A percentile compares a stretch with the other conserved stretches of the same genome.
Conservation (phyloP, 2,797 vertebrate species). For the Artibeus jamaicensis region DNA sequence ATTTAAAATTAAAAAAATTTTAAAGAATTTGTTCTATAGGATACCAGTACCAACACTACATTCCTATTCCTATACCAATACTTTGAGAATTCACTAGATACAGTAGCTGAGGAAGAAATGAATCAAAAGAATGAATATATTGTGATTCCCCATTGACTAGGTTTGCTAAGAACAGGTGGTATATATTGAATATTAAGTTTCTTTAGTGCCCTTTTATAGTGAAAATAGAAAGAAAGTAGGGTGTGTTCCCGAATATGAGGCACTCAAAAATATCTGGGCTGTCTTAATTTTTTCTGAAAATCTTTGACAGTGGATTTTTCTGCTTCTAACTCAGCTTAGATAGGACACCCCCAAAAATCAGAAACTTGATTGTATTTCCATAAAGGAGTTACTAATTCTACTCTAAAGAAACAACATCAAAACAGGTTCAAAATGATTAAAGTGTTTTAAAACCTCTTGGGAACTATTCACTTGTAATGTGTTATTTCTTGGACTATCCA, state of each 20-base stretch:
- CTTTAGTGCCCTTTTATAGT: not conserved
- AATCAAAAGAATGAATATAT: not conserved
- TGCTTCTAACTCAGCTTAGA: not conserved
- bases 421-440: conserved; percentile 58
- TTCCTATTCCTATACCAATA: not conserved
- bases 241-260: not conserved
- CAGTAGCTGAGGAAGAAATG: not conserved
- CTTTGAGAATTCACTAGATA: not conserved
- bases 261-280: not conserved
- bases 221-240: not conserved
- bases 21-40: not conserved
- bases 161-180: not conserved
- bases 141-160: not conserved
- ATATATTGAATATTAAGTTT: not conserved
- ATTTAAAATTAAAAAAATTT: too few species aligned
- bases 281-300: not conserved
- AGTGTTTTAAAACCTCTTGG: conserved; percentile 57
- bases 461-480: conserved; percentile 59
- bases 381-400: conserved; percentile 60
- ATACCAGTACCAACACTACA: not conserved
- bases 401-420: conserved; percentile 61
- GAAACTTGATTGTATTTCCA: conserved; percentile 41
- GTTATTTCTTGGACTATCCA: conserved; percentile 65
- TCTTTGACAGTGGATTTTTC: not conserved
- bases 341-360: not conserved